phyloP scores from a whole-genome alignment of 2,113 vertebrate species.

The Indri indri region DNA sequence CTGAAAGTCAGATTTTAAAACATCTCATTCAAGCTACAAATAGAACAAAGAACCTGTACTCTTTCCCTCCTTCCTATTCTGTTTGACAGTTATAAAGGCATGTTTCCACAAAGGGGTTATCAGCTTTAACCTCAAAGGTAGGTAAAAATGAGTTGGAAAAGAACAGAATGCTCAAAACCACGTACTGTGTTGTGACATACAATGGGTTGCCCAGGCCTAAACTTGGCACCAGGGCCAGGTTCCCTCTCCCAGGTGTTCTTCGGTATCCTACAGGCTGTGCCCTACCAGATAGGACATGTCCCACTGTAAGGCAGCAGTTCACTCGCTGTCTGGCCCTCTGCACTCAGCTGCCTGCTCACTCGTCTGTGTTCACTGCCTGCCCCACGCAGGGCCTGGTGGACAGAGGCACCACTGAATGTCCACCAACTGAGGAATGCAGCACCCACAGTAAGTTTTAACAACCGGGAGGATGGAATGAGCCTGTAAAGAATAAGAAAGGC shows the following conservation, averaged over 20 bases:
- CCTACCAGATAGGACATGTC: not conserved
- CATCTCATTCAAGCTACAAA: slow-evolving; percentile 67
- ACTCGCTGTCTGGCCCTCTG: not conserved
- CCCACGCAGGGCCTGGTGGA: not conserved
- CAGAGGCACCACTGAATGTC: not conserved
- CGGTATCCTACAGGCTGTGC: not conserved
- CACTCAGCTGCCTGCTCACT: not conserved
- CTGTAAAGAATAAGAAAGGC: not conserved
- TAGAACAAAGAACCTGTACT: slow-evolving; percentile 70
- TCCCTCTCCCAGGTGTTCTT: not conserved
- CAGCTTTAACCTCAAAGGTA: slow-evolving; percentile 63
- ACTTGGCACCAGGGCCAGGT: not conserved
- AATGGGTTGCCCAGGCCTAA: not conserved
- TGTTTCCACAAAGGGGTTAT: slow-evolving; percentile 57
- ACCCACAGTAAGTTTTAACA: not conserved
- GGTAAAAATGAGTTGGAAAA: slow-evolving; percentile 41
- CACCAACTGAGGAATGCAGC: not conserved
- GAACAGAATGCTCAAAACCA: not conserved
- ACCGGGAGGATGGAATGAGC: not conserved
- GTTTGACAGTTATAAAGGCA: slow-evolving; percentile 62
- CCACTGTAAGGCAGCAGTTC: not conserved
- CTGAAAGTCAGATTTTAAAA: slow-evolving; percentile 72
- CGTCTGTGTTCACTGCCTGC: not conserved
- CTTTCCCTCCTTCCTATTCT: slow-evolving; percentile 36
- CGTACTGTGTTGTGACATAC: not conserved